Conservation (phyloP, 2,888 invertebrate species). For the Parascotia fuliginaria region DNA sequence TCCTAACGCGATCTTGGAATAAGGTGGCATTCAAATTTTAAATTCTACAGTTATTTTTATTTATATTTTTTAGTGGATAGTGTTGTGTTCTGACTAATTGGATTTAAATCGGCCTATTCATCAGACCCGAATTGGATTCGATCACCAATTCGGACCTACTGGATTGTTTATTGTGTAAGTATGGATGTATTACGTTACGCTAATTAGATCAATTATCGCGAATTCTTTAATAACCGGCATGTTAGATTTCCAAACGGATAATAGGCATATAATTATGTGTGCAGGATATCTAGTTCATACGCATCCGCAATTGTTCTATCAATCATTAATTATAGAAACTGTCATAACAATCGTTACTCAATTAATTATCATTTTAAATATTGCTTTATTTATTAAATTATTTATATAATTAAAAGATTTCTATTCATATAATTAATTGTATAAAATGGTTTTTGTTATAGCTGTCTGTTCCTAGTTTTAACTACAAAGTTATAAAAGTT, state of each 20-base stretch:
- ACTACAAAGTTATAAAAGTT: slow-evolving; percentile 7
- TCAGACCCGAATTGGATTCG: slow-evolving; percentile 57
- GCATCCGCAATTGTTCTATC: slow-evolving; percentile 35
- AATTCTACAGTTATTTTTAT: slow-evolving; percentile 44
- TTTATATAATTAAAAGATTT: too few relatives aligned
- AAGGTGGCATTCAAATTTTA: slow-evolving; percentile 58
- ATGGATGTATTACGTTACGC: slow-evolving; percentile 27
- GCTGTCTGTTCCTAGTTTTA: slow-evolving; percentile 1
- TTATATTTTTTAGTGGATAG: slow-evolving; percentile 62
- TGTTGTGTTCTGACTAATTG: slow-evolving; percentile 64
- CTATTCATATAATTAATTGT: neutral
- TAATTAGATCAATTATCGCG: slow-evolving; percentile 42
- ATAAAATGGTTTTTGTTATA: neutral
- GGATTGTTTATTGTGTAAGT: slow-evolving; percentile 79
- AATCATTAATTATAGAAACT: slow-evolving; percentile 21
- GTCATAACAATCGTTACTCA: neutral
- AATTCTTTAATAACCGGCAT: slow-evolving; percentile 27
- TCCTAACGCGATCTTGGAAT: slow-evolving; percentile 59
- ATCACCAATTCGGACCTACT: slow-evolving; percentile 40
- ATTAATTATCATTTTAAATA: too few relatives aligned
- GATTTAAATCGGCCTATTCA: slow-evolving; percentile 61
- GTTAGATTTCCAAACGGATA: slow-evolving; percentile 42
- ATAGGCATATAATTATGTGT: slow-evolving; percentile 22
- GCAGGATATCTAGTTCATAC: slow-evolving; percentile 37
- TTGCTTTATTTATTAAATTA: too few relatives aligned